phyloP scores from a whole-genome alignment of 2,888 invertebrate genomes.

The Molanna angustata region DNA sequence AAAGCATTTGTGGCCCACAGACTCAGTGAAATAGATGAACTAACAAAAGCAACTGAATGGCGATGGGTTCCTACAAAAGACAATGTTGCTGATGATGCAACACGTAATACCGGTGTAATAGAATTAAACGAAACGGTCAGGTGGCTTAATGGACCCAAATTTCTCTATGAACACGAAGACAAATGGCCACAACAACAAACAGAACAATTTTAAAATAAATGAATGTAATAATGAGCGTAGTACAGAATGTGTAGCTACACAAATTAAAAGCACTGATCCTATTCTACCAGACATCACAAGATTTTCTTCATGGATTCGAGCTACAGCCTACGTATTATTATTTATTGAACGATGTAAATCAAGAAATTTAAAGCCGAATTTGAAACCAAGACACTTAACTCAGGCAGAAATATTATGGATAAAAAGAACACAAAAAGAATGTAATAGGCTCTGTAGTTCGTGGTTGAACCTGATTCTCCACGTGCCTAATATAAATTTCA shows the following conservation, averaged over 20 bases:
- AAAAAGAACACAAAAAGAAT: neutral
- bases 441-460: too few species aligned
- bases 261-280: too few species aligned
- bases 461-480: too few species aligned
- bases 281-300: neutral
- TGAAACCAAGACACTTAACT: neutral
- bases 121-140: neutral
- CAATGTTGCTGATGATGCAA: constrained; percentile 15
- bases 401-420: constrained; percentile 1
- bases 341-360: neutral
- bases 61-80: constrained; percentile 4
- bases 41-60: neutral
- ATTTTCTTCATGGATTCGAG: neutral
- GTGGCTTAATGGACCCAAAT: constrained; percentile 8
- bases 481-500: too few species aligned
- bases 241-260: neutral
- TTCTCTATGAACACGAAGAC: neutral
- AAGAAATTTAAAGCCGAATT: too few species aligned
- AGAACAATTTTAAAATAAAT: too few species aligned
- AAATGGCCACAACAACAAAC: constrained; percentile 2
- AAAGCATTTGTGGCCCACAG: constrained; percentile 33
- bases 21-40: constrained; percentile 22
- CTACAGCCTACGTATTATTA: neutral
- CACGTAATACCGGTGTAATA: constrained; percentile 15
- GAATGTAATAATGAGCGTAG: neutral